These are phyloP conservation scores for Mustelus asterias DNA, from an alignment of 2,113 vertebrate genomes.

Conservation along the genomic window DNA sequence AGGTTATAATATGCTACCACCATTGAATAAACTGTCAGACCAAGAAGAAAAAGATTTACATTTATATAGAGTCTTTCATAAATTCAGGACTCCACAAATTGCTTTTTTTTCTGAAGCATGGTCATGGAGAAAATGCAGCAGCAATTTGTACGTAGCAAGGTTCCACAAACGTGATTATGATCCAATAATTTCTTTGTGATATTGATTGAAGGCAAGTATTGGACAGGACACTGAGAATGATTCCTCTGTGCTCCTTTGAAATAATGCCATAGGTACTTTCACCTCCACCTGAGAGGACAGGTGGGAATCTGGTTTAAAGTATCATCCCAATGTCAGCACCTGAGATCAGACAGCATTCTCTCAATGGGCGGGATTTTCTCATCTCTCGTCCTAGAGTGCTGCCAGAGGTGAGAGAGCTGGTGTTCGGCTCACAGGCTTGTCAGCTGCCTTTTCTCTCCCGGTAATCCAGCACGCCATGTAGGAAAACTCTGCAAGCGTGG, in stretches of 20 bases:
- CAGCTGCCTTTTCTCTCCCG: too few relatives aligned
- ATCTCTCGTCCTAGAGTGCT: too few relatives aligned
- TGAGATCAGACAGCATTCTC: not conserved
- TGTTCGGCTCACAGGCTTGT: not conserved
- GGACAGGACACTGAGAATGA: not conserved
- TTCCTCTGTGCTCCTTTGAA: not conserved
- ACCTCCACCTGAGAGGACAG: not conserved
- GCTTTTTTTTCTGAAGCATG: not conserved
- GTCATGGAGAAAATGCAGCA: not conserved
- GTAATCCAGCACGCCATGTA: too few relatives aligned
- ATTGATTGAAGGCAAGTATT: not conserved
- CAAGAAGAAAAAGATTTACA: not conserved
- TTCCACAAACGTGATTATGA: not conserved
- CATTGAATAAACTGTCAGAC: conserved; percentile 2
- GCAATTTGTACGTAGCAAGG: not conserved
- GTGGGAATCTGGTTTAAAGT: not conserved
- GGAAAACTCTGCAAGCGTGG: too few relatives aligned
- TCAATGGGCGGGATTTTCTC: not conserved
- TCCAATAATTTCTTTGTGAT: not conserved
- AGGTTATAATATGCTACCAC: not conserved
- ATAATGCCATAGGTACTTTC: not conserved
- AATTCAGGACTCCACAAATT: not conserved
- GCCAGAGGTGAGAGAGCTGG: too few relatives aligned
- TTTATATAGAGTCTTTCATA: not conserved
- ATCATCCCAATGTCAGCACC: not conserved